Evolutionary conservation across 2,113 vertebrate species (phyloP).

Genomic region (Callocephalon fimbriatum): DNA sequence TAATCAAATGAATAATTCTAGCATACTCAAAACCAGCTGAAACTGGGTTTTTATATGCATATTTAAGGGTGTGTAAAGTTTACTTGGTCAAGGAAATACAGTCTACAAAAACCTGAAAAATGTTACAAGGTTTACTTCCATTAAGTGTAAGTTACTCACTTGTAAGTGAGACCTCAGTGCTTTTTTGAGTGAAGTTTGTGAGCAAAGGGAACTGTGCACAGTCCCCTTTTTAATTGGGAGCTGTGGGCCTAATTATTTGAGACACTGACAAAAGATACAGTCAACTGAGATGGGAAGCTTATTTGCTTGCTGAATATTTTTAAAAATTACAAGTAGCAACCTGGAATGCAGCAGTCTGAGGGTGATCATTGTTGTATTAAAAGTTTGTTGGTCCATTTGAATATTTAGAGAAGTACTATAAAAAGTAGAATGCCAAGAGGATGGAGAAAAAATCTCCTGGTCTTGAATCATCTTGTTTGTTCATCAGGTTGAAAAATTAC

Average conservation of each 20-base stretch:
- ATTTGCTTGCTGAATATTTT: background rate
- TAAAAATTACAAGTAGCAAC: background rate
- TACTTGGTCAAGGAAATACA: background rate
- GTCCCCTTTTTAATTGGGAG: slow-evolving; percentile 30
- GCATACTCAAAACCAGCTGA: background rate
- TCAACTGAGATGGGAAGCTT: background rate
- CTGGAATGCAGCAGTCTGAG: background rate
- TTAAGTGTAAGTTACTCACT: background rate
- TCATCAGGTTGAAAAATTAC: background rate
- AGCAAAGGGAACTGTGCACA: background rate
- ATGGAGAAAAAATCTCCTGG: background rate
- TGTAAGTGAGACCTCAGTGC: background rate
- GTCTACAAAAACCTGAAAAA: background rate
- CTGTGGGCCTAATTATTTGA: slow-evolving; percentile 44
- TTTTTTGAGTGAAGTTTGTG: slow-evolving; percentile 4
- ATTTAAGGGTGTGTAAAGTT: background rate
- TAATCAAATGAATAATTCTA: background rate
- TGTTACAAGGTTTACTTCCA: background rate
- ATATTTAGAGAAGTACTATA: background rate
- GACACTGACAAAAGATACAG: background rate
- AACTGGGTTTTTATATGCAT: background rate
- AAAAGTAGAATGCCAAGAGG: background rate
- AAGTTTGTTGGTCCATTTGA: background rate
- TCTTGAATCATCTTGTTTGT: background rate
- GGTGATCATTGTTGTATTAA: background rate